phyloP scores from a whole-genome alignment of 2,113 vertebrate genomes.

The Mesocricetus auratus region DNA sequence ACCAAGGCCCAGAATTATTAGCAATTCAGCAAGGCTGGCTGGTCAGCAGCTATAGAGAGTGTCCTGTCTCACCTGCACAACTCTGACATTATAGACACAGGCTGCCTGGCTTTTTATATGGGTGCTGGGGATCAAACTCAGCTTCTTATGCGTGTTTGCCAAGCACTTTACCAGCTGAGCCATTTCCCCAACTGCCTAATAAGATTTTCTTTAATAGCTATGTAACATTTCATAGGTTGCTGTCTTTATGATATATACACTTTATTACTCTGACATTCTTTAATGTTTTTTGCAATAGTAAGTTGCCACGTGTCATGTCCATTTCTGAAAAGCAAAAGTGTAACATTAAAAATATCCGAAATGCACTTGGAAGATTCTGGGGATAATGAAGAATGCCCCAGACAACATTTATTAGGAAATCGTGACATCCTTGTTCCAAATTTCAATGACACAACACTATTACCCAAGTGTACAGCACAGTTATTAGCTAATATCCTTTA shows the following conservation, averaged over 20 bases:
- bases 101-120: neutral
- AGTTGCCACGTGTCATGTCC: constrained; percentile 62
- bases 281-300: constrained; percentile 57
- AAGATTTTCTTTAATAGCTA: constrained; percentile 59
- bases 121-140: neutral
- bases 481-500: neutral
- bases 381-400: constrained; percentile 19
- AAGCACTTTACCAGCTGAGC: neutral
- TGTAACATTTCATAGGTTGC: constrained; percentile 33
- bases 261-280: neutral
- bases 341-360: constrained; percentile 22
- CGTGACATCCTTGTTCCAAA: neutral
- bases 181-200: neutral
- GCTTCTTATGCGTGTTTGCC: neutral
- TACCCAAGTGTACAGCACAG: constrained; percentile 15
- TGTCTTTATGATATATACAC: constrained; percentile 64
- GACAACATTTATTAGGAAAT: constrained; percentile 51
- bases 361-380: neutral
- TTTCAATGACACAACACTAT: constrained; percentile 11
- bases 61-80: neutral
- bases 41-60: constrained; percentile 8
- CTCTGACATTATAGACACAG: neutral
- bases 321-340: constrained; percentile 65
- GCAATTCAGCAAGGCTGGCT: neutral
- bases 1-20: constrained; percentile 38